Evolutionary conservation across 2,113 vertebrate species (phyloP).

Genomic region (Chrysemys picta): DNA sequence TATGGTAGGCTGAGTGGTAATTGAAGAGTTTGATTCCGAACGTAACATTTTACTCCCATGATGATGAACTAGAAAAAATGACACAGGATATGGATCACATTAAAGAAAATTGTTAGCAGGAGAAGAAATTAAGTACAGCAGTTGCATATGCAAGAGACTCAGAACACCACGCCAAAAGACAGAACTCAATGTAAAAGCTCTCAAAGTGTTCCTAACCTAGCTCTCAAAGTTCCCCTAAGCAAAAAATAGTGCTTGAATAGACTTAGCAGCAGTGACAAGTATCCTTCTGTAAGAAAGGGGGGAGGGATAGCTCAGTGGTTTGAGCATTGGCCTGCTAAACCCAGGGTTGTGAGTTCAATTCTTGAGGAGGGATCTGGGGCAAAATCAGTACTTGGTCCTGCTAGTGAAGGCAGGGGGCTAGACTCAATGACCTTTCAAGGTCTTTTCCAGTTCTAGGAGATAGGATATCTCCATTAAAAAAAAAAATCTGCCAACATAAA

Average conservation of each 20-base stretch:
- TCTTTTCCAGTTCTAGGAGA: no score
- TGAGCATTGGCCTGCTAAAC: no score
- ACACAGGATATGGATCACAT: constrained; percentile 89
- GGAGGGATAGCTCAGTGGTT: no score
- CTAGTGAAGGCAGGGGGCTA: no score
- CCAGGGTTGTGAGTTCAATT: no score
- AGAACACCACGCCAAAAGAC: constrained; percentile 74
- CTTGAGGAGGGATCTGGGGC: no score
- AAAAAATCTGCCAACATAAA: constrained; percentile 61
- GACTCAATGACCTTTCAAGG: no score
- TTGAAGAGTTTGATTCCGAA: constrained; percentile 99
- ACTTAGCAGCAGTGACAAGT: background rate
- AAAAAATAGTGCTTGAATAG: background rate
- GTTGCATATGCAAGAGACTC: constrained; percentile 76
- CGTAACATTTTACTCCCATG: constrained; percentile 99
- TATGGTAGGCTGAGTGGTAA: constrained; percentile 99
- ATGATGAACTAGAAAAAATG: constrained; percentile 99
- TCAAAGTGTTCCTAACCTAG: constrained; percentile 36
- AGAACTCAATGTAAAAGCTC: constrained; percentile 66
- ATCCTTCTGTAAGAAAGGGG: background rate
- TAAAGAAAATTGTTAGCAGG: constrained; percentile 86
- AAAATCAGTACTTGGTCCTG: no score
- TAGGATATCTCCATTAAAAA: no score
- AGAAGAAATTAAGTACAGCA: constrained; percentile 85
- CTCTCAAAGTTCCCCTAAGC: constrained; percentile 15